Evolutionary conservation across 1,140 invertebrate species (phyloP).

Genomic region (Magallana angulata): DNA sequence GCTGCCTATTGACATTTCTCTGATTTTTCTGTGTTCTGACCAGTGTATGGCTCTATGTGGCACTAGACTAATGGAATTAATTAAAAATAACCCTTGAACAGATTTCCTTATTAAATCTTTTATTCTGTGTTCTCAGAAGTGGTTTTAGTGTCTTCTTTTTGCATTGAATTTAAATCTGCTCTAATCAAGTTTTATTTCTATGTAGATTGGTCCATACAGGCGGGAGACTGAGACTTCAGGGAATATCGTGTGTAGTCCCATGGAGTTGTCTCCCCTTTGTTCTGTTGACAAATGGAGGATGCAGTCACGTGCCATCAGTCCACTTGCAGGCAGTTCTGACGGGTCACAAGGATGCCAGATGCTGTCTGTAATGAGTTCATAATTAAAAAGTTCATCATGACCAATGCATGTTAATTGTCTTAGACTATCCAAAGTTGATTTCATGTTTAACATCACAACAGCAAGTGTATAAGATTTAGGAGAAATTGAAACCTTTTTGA

Average conservation of each 20-base stretch:
- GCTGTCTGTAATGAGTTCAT: no score
- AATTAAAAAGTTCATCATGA: no score
- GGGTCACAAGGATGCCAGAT: neutral
- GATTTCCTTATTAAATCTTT: slow-evolving; percentile 16
- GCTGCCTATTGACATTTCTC: slow-evolving; percentile 23
- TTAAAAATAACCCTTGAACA: slow-evolving; percentile 35
- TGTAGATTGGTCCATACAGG: slow-evolving; percentile 10
- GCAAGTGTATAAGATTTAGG: no score
- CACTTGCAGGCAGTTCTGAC: neutral
- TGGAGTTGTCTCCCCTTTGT: slow-evolving; percentile 32
- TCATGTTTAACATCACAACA: no score
- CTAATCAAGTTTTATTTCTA: slow-evolving; percentile 31
- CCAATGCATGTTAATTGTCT: no score
- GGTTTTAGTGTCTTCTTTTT: slow-evolving; percentile 5
- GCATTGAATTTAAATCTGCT: slow-evolving; percentile 34
- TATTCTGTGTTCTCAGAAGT: slow-evolving; percentile 19
- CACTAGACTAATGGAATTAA: slow-evolving; percentile 26
- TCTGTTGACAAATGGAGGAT: neutral
- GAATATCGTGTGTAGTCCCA: neutral
- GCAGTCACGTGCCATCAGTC: neutral
- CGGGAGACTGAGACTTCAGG: neutral
- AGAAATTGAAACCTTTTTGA: no score
- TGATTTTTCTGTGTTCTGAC: neutral
- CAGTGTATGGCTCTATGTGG: neutral
- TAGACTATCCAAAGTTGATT: no score